Evolutionary conservation across 2,888 invertebrate genomes (phyloP), one percentile per base, ranked within the genome.

Genomic region (Diarsia rubi): DNA sequence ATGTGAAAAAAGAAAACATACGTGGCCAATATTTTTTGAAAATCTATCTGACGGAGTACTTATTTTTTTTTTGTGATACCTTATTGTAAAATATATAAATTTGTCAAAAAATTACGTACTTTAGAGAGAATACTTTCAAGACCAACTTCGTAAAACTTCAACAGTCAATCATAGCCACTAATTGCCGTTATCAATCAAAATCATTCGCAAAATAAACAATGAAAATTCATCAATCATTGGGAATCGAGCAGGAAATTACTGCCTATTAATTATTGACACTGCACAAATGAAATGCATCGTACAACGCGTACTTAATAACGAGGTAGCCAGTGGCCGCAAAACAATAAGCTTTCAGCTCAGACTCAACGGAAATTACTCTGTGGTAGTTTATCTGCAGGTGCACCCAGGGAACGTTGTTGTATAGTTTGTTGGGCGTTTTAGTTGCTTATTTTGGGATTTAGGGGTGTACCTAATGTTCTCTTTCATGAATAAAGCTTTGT

Each of bases 301-400:
- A 63, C 70, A 79, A 54, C 63, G 66, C 54, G 73, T 73, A 69
- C 69, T 71, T 73, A 74, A 74, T 69, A 79, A 71, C 73, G 65
- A 70, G 75, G 69, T 65, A 57, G 75, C 66, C 62, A 52, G 67
- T 75, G 72, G 74, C 64, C 78, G 82, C 83, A 75, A 24, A 81
- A 88, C 87, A 89, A 83, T 86, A 81, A 83, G 90, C 89, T 91
- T 89, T 90, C 89, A 89, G 87, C 74, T 86, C 88, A 90, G 90
- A 88, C 88, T 86, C 88, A 90, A 86, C 92, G 93, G 92, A 93
- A 93, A 93, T 93, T 92, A 92, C 91, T 89, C 87, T 79, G 87
- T 73, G 85, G 83, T 91, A 91, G 88, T 92, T 91, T 86, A 89
- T 86, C 88, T 83, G 83, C 82, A 83, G 79, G 72, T 80, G 84